Conservation (phyloP, 2,797 vertebrate genomes). For the Botia kubotai region DNA sequence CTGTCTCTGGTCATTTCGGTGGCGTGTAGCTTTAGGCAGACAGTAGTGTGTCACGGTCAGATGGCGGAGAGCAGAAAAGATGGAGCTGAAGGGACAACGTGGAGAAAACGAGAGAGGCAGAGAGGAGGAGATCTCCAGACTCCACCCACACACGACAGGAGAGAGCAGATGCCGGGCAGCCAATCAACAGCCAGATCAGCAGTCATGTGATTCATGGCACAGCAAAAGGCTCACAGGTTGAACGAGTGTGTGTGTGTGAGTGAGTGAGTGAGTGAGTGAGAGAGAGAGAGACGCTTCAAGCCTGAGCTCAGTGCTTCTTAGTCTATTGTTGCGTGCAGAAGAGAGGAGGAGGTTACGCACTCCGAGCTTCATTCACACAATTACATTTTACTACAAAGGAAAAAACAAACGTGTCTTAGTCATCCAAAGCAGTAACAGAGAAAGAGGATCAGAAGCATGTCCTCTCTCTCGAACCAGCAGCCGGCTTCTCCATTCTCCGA, state of each 20-base stretch:
- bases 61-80: conserved; percentile 29
- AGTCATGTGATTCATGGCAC: conserved; percentile 71
- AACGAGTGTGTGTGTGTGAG: conserved; percentile 50
- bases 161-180: conserved; percentile 64
- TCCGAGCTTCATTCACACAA: conserved; percentile 19
- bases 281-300: conserved; percentile 65
- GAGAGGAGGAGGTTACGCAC: conserved; percentile 42
- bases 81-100: conserved; percentile 55
- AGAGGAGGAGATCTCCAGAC: conserved; percentile 71
- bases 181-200: conserved; percentile 68
- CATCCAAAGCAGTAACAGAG: conserved; percentile 25
- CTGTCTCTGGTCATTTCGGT: conserved; percentile 1
- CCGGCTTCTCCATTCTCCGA: conserved; percentile 81
- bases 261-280: conserved; percentile 52
- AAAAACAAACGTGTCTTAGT: conserved; percentile 52
- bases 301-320: conserved; percentile 69
- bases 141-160: conserved; percentile 55
- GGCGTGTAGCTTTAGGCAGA: conserved; percentile 4
- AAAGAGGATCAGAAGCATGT: conserved; percentile 77
- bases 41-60: conserved; percentile 13
- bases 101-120: conserved; percentile 57
- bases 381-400: conserved; percentile 14
- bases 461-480: conserved; percentile 86
- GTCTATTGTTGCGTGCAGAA: conserved; percentile 64
- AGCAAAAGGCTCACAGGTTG: conserved; percentile 52